Evolutionary conservation across 2,888 invertebrate genomes (phyloP), one percentile per base, ranked within the genome.

Genomic region (Stegophylla sp.): DNA sequence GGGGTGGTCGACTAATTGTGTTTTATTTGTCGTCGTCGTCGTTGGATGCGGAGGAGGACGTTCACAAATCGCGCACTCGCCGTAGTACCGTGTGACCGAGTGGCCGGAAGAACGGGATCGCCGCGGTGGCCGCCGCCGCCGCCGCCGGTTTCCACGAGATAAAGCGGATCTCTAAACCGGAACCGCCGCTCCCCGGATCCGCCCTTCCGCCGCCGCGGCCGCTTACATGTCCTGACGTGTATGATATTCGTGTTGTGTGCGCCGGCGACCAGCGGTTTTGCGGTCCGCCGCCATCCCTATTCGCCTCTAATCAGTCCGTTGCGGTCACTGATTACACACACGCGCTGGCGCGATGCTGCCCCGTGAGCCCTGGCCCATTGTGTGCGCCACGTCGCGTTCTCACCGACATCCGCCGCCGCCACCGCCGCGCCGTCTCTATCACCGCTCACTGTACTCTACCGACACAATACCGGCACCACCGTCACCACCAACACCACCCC

Each of bases 321-420:
- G 79, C 79, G 79, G 79, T 79, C 71, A 59, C 61, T 71, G 79
- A 71, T 71, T 79, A 63, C 69, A 51, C 51, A 28, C 48, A 20
- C 15, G 66, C 20, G n/a, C n/a, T 34, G 53, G 20, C 56, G 23
- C 41, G 4, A 10, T n/a, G 9, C 26, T n/a, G 26, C 10, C 0
- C 41, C 43, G 76, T 26, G 59, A 1, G 45, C 20, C 34, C 7
- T 7, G 3, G 23, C 23, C 45, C 53, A 17, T 23, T 20, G 34
- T 20, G 4, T 61, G 5, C 23, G 7, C 3, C 13, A n/a, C 53
- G 41, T 13, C 20, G 15, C 34, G n/a, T n/a, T n/a, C n/a, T n/a
- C 43, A 15, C n/a, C 20, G 17, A 15, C 51, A 4, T 2, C 12
- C 26, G 12, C 28, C 48, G 43, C 34, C 41, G 1, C 56, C 23